phyloP scores from a whole-genome alignment of 2,113 vertebrate genomes.

The Mustela lutreola region DNA sequence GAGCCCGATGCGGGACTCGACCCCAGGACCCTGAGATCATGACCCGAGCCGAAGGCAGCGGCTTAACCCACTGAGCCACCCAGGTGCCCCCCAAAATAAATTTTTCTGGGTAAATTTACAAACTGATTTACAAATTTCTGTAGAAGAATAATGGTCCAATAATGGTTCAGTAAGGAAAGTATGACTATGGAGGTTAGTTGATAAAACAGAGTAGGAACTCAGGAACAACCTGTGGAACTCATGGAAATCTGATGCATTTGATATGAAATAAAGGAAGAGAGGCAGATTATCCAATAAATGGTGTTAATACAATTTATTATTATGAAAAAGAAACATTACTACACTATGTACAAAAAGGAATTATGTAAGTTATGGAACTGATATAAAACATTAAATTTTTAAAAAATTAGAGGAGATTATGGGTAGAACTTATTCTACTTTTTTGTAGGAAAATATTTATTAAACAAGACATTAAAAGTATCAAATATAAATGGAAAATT shows the following conservation, averaged over 20 bases:
- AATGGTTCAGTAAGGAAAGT: background rate
- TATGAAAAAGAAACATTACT: background rate
- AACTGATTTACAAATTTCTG: slow-evolving; percentile 36
- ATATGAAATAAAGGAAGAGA: background rate
- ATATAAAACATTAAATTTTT: slow-evolving; percentile 7
- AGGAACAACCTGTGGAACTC: background rate
- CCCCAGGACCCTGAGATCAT: no score
- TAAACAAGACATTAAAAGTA: background rate
- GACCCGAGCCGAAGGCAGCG: no score
- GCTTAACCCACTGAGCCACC: no score
- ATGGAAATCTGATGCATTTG: background rate
- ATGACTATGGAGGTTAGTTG: background rate
- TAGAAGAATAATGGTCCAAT: background rate
- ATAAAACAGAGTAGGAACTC: background rate
- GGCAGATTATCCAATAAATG: background rate
- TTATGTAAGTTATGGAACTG: background rate
- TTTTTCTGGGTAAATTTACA: slow-evolving; percentile 14
- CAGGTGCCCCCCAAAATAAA: background rate
- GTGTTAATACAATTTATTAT: background rate
- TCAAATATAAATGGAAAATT: background rate
- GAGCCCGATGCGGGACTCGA: no score
- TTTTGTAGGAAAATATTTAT: background rate
- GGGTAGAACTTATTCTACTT: background rate
- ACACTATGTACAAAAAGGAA: background rate
- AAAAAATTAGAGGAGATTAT: background rate